Evolutionary conservation across 2,797 vertebrate species (phyloP).

Genomic region (Philypnodon macrostomus): DNA sequence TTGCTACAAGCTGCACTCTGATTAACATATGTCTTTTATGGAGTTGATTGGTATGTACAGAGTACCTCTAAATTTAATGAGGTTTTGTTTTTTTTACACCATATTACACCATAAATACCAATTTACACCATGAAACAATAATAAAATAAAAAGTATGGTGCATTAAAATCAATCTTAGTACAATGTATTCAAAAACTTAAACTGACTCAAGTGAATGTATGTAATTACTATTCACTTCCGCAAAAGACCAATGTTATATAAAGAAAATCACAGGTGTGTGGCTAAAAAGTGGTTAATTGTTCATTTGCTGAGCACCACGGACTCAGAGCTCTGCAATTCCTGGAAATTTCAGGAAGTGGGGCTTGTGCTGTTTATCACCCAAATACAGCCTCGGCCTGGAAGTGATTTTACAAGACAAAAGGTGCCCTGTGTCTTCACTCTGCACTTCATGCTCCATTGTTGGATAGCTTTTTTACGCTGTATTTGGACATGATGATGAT

Average conservation of each 20-base stretch:
- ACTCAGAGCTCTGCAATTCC: constrained; percentile 41
- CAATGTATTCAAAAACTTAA: too few relatives aligned
- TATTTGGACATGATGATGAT: constrained; percentile 52
- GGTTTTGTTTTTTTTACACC: too few relatives aligned
- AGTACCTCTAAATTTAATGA: too few relatives aligned
- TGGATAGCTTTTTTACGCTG: constrained; percentile 28
- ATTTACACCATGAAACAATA: too few relatives aligned
- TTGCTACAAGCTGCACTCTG: too few relatives aligned
- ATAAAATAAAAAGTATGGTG: too few relatives aligned
- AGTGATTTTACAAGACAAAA: constrained; percentile 76
- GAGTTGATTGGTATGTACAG: too few relatives aligned
- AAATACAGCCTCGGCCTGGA: constrained; percentile 60
- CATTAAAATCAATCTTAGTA: too few relatives aligned
- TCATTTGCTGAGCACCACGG: constrained; percentile 28
- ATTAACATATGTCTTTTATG: too few relatives aligned
- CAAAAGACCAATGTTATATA: constrained; percentile 8
- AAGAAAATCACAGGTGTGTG: constrained; percentile 9
- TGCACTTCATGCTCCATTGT: constrained; percentile 11
- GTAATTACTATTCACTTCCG: too few relatives aligned
- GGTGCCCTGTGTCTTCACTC: constrained; percentile 68
- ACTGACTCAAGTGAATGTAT: too few relatives aligned
- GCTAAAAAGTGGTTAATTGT: constrained; percentile 41
- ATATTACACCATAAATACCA: too few relatives aligned
- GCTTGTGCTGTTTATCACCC: constrained; percentile 57
- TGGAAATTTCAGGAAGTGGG: constrained; percentile 42